Evolutionary conservation across 2,797 vertebrate genomes (phyloP).

Genomic region (Thaleichthys pacificus): DNA sequence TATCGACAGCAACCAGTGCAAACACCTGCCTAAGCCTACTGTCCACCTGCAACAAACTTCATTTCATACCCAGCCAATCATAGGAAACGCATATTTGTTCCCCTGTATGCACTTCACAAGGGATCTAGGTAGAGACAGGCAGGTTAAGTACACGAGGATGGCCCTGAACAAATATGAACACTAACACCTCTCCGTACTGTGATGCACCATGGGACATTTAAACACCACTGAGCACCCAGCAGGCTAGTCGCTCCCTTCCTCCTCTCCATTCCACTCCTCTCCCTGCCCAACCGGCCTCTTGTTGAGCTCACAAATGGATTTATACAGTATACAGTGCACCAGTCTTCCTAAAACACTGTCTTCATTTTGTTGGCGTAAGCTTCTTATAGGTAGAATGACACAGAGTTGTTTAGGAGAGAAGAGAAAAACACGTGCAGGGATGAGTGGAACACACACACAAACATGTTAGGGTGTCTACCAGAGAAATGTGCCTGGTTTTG

Average conservation of each 20-base stretch:
- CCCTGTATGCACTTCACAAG: conserved; percentile 54
- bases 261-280: not conserved
- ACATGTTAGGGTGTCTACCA: no score
- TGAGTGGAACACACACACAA: no score
- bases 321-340: not conserved
- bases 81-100: conserved; percentile 62
- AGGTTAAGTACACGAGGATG: conserved; percentile 61
- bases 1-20: conserved; percentile 45
- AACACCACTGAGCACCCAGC: conserved; percentile 22
- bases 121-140: conserved; percentile 67
- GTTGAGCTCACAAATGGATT: conserved; percentile 22
- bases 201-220: conserved; percentile 53
- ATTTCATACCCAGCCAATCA: conserved; percentile 58
- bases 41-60: conserved; percentile 61
- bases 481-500: no score
- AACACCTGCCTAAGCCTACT: conserved; percentile 19
- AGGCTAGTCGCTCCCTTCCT: not conserved
- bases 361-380: conserved; percentile 18
- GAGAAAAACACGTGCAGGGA: no score
- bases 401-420: not conserved
- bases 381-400: not conserved
- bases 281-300: not conserved
- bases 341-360: conserved; percentile 25
- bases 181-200: conserved; percentile 40
- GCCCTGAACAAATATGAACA: conserved; percentile 55